Base-by-base conservation (phyloP, 2,888 invertebrate genomes). In the Chironomus riparius region DNA sequence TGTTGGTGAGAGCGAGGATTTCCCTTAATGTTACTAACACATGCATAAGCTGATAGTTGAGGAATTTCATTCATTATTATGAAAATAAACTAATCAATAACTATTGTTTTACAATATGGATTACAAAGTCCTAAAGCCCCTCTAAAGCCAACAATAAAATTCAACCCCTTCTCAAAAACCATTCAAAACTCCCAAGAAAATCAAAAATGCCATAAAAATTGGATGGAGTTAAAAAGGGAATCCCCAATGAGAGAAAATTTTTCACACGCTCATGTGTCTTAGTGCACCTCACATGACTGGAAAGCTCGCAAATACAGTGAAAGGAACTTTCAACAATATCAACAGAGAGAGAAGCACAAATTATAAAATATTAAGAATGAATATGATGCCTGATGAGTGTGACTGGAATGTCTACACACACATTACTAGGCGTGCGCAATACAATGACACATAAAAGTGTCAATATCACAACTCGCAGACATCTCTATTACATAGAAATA, bases 371-470 rank as follows among this genome's bases (percentile, higher is more conserved):
- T 73, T 73, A 73, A 24, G 65, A 65, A 24, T 24, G 65, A 65
- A 65, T 10, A 38, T 38, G 38, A 24, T 24, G 65, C 24, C 22
- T 21, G 65, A 65, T 65, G 47, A 68, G 38, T 68, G 68, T 65
- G 47, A 68, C 68, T 68, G 68, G 47, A 68, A 38, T 22, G 47
- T 13, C 38, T 15, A 68, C 28, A 47, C 28, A 68, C n/a, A 68
- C 68, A 68, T 74, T 74, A 74, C 68, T 74, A 74, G 62, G 74
- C 74, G 74, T 74, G 74, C 74, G 74, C 74, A 56, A 56, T 18
- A 56, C 56, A 56, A 56, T 38, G 38, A 38, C 38, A 38, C 4
- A 38, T 38, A 56, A 15, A 15, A 18, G 56, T 56, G 56, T 56
- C 56, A 56, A 56, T 56, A 56, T 18, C 38, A 38, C 7, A 38